These are phyloP conservation scores for Rhizoglyphus robini DNA, from an alignment of 1,140 invertebrate species.

Conservation along the genomic window DNA sequence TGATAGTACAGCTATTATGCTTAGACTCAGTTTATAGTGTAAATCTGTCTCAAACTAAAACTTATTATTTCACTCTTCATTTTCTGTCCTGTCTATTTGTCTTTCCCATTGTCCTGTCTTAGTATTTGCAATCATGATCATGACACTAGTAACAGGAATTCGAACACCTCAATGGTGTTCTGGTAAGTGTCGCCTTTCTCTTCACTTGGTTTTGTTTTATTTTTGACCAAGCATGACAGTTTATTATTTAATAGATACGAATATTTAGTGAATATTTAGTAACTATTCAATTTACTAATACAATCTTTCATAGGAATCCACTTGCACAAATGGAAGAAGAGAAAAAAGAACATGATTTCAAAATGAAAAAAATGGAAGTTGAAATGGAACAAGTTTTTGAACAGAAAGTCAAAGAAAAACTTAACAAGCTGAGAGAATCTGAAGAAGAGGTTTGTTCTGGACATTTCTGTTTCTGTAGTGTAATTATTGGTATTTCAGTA, in stretches of 20 bases:
- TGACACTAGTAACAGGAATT: not conserved
- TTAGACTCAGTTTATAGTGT: not conserved
- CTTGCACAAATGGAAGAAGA: constrained; percentile 95
- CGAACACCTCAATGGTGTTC: constrained; percentile 10
- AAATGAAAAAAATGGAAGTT: constrained; percentile 90
- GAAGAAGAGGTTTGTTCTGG: constrained; percentile 57
- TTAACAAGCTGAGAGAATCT: constrained; percentile 79
- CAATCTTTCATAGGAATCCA: constrained; percentile 59
- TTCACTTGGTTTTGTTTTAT: constrained; percentile 3
- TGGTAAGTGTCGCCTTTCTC: constrained; percentile 6
- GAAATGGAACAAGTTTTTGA: constrained; percentile 91
- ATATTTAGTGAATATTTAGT: not conserved
- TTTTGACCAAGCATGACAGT: too few species aligned
- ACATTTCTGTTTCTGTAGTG: not conserved
- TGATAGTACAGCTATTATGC: not conserved
- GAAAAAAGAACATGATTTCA: constrained; percentile 81
- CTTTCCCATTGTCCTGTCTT: too few species aligned
- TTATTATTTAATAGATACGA: too few species aligned
- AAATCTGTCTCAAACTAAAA: not conserved
- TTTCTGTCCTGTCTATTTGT: too few species aligned
- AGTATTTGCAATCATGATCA: not conserved
- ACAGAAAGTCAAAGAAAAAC: constrained; percentile 79
- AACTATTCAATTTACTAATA: not conserved
- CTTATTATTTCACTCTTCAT: not conserved
- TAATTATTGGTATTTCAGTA: constrained; percentile 35